phyloP scores from a whole-genome alignment of 1,140 invertebrate species.

The Monochamus saltuarius region DNA sequence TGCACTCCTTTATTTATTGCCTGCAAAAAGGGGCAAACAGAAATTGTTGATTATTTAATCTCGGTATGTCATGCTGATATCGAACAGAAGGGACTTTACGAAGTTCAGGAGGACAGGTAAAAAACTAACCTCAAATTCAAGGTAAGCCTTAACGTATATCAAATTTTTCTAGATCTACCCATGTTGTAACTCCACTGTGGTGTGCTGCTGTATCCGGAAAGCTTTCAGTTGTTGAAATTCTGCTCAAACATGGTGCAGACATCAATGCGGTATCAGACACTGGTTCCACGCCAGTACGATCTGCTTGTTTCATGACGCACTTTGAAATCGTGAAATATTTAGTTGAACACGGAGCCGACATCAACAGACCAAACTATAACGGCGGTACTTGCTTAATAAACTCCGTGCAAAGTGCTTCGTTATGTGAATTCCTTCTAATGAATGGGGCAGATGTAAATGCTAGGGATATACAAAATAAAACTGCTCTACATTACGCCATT shows the following conservation, averaged over 20 bases:
- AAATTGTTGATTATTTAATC: slow-evolving; percentile 87
- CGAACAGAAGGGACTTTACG: slow-evolving; percentile 79
- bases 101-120: slow-evolving; percentile 65
- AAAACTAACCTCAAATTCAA: not conserved
- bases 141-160: not conserved
- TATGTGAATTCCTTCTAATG: slow-evolving; percentile 79
- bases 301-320: slow-evolving; percentile 93
- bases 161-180: slow-evolving; percentile 60
- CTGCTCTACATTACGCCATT: slow-evolving; percentile 91
- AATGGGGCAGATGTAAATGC: slow-evolving; percentile 83
- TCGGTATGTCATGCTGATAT: slow-evolving; percentile 78
- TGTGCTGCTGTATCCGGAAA: slow-evolving; percentile 88
- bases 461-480: slow-evolving; percentile 86
- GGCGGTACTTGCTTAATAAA: slow-evolving; percentile 94
- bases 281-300: slow-evolving; percentile 85
- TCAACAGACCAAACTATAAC: slow-evolving; percentile 84
- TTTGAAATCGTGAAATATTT: slow-evolving; percentile 77
- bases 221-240: slow-evolving; percentile 72
- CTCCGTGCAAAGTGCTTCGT: slow-evolving; percentile 80
- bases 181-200: slow-evolving; percentile 89
- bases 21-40: slow-evolving; percentile 79
- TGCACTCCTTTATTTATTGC: slow-evolving; percentile 87
- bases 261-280: slow-evolving; percentile 84
- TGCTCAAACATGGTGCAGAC: slow-evolving; percentile 79
- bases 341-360: slow-evolving; percentile 82